phyloP scores from a whole-genome alignment of 2,113 vertebrate genomes.

The Falcunculus frontatus region DNA sequence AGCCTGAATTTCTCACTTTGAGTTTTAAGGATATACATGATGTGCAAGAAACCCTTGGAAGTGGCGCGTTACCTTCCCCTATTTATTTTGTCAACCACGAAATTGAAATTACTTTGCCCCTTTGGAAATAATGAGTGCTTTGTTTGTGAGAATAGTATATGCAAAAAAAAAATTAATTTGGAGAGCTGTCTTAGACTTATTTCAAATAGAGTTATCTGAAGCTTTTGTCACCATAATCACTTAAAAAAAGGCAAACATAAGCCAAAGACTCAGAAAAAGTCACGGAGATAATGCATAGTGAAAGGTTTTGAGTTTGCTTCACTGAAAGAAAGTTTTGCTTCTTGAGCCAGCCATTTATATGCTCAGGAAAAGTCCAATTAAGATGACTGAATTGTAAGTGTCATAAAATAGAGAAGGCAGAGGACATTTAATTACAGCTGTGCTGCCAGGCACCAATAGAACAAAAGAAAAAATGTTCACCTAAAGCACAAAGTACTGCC shows the following conservation, averaged over 20 bases:
- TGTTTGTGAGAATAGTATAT: neutral
- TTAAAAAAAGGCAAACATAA: neutral
- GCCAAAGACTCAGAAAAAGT: neutral
- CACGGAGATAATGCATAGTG: neutral
- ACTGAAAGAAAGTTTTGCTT: neutral
- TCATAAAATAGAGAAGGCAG: slow-evolving; percentile 19
- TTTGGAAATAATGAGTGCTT: neutral
- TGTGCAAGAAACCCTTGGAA: neutral
- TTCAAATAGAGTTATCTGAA: neutral
- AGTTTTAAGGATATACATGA: neutral
- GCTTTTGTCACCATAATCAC: neutral
- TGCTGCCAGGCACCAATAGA: neutral
- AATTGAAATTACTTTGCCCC: neutral
- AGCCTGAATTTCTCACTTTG: neutral
- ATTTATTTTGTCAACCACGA: neutral
- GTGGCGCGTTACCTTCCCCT: neutral
- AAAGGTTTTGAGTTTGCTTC: neutral
- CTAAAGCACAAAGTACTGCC: neutral
- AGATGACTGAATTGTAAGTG: slow-evolving; percentile 15
- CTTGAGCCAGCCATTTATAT: neutral
- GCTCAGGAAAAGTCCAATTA: slow-evolving; percentile 36
- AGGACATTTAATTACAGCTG: slow-evolving; percentile 45
- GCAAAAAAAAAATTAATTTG: neutral
- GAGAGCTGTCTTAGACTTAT: neutral
- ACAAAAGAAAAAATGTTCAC: slow-evolving; percentile 22